Evolutionary conservation across 1,140 invertebrate genomes (phyloP).

Genomic region (Meloidogyne hapla): DNA sequence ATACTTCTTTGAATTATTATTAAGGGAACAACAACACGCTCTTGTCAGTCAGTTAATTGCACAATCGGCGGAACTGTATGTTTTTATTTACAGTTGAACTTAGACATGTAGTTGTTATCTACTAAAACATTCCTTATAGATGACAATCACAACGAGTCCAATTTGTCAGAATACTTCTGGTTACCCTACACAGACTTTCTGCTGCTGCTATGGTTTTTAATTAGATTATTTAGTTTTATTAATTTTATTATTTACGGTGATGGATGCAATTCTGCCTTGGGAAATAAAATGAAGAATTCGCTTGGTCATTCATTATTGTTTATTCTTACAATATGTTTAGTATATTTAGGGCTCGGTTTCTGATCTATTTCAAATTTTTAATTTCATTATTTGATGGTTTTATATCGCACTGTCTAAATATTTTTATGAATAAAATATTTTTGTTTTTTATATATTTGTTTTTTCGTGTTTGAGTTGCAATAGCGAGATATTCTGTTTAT

Average conservation of each 20-base stretch:
- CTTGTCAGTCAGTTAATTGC: conserved; percentile 27
- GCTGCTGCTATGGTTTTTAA: conserved; percentile 18
- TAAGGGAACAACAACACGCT: conserved; percentile 12
- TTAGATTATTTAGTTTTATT: no score
- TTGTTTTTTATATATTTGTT: no score
- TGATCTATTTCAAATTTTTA: background rate
- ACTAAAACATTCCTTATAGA: background rate
- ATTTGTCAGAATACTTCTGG: conserved; percentile 1
- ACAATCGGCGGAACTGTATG: conserved; percentile 9
- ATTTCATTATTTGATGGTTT: no score
- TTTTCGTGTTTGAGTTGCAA: no score
- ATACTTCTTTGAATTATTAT: no score
- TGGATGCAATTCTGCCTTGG: conserved; percentile 22
- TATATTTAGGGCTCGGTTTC: background rate
- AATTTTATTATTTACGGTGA: background rate
- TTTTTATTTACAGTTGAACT: background rate
- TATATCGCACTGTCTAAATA: no score
- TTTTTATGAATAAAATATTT: no score
- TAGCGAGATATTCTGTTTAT: no score
- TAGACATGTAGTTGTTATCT: background rate
- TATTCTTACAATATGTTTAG: background rate
- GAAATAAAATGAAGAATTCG: conserved; percentile 1
- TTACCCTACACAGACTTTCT: conserved; percentile 13
- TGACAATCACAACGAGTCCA: background rate
- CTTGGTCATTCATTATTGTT: background rate